These are phyloP conservation scores for Paratrypauchen microcephalus DNA, from an alignment of 2,797 vertebrate species.

Conservation along the genomic window DNA sequence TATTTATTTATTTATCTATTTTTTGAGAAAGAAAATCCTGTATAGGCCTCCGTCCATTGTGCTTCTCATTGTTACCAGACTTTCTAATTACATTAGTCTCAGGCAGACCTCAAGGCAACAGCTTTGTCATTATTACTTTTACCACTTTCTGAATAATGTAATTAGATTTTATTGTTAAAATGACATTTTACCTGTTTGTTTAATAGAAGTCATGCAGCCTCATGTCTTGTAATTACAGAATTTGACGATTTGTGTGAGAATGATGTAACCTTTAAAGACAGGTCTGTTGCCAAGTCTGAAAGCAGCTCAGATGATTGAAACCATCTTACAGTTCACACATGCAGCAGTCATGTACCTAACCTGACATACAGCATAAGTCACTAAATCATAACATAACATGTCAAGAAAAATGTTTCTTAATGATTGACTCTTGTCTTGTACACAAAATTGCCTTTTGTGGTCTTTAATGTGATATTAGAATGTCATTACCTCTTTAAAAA, in stretches of 20 bases:
- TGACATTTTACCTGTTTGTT: slow-evolving; percentile 21
- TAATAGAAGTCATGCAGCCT: background rate
- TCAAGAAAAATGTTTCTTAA: background rate
- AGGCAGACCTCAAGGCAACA: slow-evolving; percentile 2
- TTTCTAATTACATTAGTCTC: slow-evolving; percentile 26
- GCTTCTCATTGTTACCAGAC: slow-evolving; percentile 14
- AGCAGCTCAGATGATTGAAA: slow-evolving; percentile 41
- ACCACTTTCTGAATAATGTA: background rate
- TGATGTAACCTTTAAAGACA: slow-evolving; percentile 46
- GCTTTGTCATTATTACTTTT: slow-evolving; percentile 11
- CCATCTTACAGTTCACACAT: slow-evolving; percentile 7
- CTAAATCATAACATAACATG: background rate
- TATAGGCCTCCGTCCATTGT: slow-evolving; percentile 2
- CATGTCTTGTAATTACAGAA: slow-evolving; percentile 29
- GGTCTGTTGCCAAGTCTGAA: slow-evolving; percentile 31
- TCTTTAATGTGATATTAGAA: too few relatives aligned
- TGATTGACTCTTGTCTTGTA: background rate
- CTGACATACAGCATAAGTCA: too few relatives aligned
- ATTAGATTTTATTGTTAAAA: background rate
- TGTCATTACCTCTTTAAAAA: too few relatives aligned
- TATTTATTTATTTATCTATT: too few relatives aligned
- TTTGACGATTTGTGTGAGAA: slow-evolving; percentile 49
- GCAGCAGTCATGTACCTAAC: too few relatives aligned
- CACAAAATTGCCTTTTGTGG: too few relatives aligned
- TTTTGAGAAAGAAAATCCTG: background rate